Evolutionary conservation across 2,797 vertebrate genomes (phyloP), one percentile per base, ranked within the genome.

Genomic region (Calcarius lapponicus): DNA sequence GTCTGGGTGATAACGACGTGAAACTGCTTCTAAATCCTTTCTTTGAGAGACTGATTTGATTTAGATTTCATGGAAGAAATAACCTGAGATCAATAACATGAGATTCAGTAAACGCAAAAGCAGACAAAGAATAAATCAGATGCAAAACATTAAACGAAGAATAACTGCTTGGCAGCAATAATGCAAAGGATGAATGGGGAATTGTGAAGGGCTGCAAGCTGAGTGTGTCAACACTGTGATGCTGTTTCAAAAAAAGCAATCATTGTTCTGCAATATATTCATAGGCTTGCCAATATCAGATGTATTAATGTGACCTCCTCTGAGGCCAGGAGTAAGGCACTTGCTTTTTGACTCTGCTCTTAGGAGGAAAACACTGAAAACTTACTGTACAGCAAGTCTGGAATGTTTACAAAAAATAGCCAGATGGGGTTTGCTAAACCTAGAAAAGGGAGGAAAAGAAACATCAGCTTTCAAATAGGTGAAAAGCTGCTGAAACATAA

Each of bases 231-330:
- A 42, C 70, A 47, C 32, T 65, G 24, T 73, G 73, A 54, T 88
- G 80, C 70, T 57, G 32, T 53, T 92, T 67, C 45, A 79, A 60
- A 79, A 92, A 92, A 80, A 53, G 64, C 82, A 73, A 65, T 84
- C 72, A 42, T 90, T 90, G 88, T 88, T 86, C 88, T 93, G 50
- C 50, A 74, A 65, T 72, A 61, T 7, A 75, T 93, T 94, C 65
- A 31, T 47, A 61, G 42, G 62, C 54, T 65, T 92, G 81, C 66
- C 76, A 65, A 24, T 88, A 50, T 78, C 70, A 79, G 42, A 75
- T 79, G 32, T 79, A 51, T 65, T 75, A 43, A 34, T 4, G 9
- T 81, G 80, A 57, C 24, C 42, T 92, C 8, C 28, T 90, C 54
- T 72, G 87, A 61, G 34, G 47, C 65, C 75, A 32, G 51, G n/a